Evolutionary conservation across 2,113 vertebrate species (phyloP), one percentile per base, ranked within the genome.

Genomic region (Thymallus thymallus): DNA sequence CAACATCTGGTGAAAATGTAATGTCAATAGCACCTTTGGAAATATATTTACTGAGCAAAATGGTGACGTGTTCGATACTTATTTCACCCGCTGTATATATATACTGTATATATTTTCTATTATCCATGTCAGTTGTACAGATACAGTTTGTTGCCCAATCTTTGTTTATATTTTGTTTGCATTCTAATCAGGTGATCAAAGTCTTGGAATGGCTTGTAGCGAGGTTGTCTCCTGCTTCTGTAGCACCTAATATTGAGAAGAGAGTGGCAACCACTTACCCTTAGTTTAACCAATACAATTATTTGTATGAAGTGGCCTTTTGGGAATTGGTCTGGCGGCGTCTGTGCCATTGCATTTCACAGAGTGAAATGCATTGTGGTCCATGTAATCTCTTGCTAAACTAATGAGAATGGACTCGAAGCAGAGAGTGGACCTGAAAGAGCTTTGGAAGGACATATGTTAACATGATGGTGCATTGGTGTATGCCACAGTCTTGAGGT

Each of bases 391-490:
- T 84, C 75, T 71, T 82, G 66, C 85, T 68, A 30, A 63, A 77
- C 75, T 65, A 45, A 64, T 77, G 70, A 84, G 71, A 78, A 81
- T 0, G 6, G 67, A 67, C 32, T 67, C 32, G 6, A 41, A 74
- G 76, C 10, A 9, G 32, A 2, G 13, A 46, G 26, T 56, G 16
- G 75, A 70, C 78, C 79, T 73, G 58, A 74, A 80, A 73, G 70
- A 77, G 89, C 84, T 77, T 73, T 88, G 84, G 87, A 76, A 90
- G 87, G 85, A 82, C 88, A 62, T 62, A 13, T 75, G 64, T 70
- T 48, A 48, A 78, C 20, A 74, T 18, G 16, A 62, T 51, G 75
- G 55, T 67, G 48, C 76, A 46, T 26, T 23, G 77, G 72, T 75
- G 62, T 61, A 24, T 77, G 72, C 78, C 69, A 77, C 77, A 71